phyloP scores from a whole-genome alignment of 2,888 invertebrate genomes.

The Cerceris rybyensis region DNA sequence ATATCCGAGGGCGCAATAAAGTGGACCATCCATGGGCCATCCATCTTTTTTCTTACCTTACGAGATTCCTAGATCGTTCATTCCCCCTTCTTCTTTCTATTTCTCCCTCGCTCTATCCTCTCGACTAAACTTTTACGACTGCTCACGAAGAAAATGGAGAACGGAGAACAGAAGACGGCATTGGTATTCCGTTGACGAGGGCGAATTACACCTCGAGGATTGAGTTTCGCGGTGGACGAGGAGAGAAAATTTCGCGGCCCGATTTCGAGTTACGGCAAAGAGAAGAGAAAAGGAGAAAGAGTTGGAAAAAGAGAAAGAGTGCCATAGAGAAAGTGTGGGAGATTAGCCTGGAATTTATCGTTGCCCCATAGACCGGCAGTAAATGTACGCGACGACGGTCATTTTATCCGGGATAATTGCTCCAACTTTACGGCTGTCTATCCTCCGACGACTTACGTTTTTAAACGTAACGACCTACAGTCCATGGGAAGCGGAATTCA shows the following conservation, averaged over 20 bases:
- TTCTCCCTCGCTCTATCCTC: slow-evolving; percentile 26
- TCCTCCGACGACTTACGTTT: slow-evolving; percentile 1
- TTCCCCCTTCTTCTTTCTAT: not conserved
- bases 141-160: slow-evolving; percentile 44
- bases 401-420: not conserved
- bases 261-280: not conserved
- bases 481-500: no score
- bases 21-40: slow-evolving; percentile 59
- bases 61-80: not conserved
- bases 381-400: slow-evolving; percentile 14
- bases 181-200: slow-evolving; percentile 71
- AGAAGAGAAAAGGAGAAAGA: not conserved
- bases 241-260: slow-evolving; percentile 7
- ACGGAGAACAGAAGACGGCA: slow-evolving; percentile 46
- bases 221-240: not conserved
- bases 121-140: slow-evolving; percentile 64
- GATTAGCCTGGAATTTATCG: slow-evolving; percentile 28
- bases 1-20: slow-evolving; percentile 64
- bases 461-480: not conserved
- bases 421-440: slow-evolving; percentile 11
- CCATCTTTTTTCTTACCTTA: slow-evolving; percentile 19
- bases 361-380: not conserved
- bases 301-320: not conserved
- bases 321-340: not conserved
- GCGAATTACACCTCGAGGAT: slow-evolving; percentile 60